phyloP scores from a whole-genome alignment of 2,113 vertebrate genomes.

The Toxostoma redivivum region DNA sequence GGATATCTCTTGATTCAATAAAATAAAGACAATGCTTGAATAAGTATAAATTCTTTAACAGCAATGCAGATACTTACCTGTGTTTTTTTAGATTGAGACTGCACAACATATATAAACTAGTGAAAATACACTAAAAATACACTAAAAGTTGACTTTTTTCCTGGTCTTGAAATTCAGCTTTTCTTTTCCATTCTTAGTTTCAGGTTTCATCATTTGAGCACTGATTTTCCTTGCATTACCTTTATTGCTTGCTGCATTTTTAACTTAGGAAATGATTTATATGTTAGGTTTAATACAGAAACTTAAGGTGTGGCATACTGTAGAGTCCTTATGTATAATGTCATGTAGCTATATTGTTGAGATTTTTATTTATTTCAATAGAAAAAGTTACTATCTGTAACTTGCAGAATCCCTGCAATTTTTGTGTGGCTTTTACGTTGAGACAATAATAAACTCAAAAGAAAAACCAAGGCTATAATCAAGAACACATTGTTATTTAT shows the following conservation, averaged over 20 bases:
- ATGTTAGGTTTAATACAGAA: not conserved
- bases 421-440: not conserved
- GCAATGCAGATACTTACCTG: not conserved
- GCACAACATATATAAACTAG: not conserved
- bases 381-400: not conserved
- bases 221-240: not conserved
- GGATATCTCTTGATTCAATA: not conserved
- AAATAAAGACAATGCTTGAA: not conserved
- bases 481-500: not conserved
- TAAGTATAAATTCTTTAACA: not conserved
- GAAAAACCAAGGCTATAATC: not conserved
- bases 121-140: not conserved
- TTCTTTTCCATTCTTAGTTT: not conserved
- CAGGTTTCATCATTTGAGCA: not conserved
- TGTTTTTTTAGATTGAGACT: not conserved
- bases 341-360: not conserved
- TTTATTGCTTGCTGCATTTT: not conserved
- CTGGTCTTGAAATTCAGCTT: not conserved
- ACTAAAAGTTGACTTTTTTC: not conserved
- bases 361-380: not conserved
- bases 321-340: not conserved
- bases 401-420: not conserved
- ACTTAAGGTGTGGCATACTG: not conserved
- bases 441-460: not conserved
- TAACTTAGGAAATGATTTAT: not conserved